phyloP scores from a whole-genome alignment of 2,888 invertebrate species.

The Perithous albicinctus region DNA sequence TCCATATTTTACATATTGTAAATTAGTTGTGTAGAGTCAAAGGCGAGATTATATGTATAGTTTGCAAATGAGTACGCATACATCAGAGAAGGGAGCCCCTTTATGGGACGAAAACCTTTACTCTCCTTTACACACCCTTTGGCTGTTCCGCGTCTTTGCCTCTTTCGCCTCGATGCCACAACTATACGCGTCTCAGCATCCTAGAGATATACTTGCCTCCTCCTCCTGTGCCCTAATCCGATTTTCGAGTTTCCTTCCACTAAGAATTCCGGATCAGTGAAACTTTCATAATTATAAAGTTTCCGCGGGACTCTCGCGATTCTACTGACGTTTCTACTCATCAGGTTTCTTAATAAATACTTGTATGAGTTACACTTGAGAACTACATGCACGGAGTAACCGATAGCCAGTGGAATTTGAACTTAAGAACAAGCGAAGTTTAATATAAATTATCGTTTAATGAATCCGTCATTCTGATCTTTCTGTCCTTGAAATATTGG shows the following conservation, averaged over 20 bases:
- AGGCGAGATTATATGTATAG: background rate
- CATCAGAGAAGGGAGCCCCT: background rate
- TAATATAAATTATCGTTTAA: too few relatives aligned
- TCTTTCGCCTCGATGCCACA: slow-evolving; percentile 14
- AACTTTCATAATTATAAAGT: slow-evolving; percentile 80
- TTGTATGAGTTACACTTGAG: slow-evolving; percentile 3
- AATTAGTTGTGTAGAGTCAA: background rate
- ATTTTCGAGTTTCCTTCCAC: slow-evolving; percentile 70
- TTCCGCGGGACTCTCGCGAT: slow-evolving; percentile 65
- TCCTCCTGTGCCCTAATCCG: slow-evolving; percentile 63
- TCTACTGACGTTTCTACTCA: slow-evolving; percentile 42
- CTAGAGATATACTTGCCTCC: background rate
- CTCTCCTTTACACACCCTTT: background rate
- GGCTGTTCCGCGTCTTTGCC: slow-evolving; percentile 29
- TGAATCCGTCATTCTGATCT: too few relatives aligned
- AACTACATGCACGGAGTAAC: slow-evolving; percentile 23
- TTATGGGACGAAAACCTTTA: background rate
- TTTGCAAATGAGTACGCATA: background rate
- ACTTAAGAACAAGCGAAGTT: background rate
- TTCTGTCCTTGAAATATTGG: background rate
- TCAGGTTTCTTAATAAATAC: slow-evolving; percentile 29
- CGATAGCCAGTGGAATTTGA: background rate
- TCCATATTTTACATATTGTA: background rate
- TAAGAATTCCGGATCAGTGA: slow-evolving; percentile 68
- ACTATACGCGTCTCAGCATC: slow-evolving; percentile 22